Evolutionary conservation across 2,797 vertebrate genomes (phyloP).

Genomic region (Muscicapa striata): DNA sequence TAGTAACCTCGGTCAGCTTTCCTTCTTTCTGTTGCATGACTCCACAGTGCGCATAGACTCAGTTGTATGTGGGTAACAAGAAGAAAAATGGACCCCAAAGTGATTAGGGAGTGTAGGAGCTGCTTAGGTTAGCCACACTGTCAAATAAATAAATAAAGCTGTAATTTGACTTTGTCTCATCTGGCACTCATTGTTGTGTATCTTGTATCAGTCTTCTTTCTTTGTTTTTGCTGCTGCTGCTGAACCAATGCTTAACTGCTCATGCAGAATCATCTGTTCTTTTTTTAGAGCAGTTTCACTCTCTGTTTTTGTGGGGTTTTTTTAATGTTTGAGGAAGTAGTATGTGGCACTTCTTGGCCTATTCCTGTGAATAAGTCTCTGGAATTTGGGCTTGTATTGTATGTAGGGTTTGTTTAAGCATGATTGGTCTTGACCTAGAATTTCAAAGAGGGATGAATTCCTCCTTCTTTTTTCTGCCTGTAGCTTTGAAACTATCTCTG

Average conservation of each 20-base stretch:
- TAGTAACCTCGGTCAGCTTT: neutral
- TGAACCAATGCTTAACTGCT: conserved; percentile 1
- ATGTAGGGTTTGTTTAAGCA: neutral
- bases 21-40: neutral
- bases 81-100: neutral
- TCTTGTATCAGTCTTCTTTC: neutral
- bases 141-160: neutral
- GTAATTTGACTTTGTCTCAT: neutral
- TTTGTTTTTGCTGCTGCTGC: neutral
- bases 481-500: neutral
- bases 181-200: neutral
- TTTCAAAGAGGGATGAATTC: neutral
- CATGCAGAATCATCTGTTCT: neutral
- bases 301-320: neutral
- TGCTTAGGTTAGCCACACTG: neutral
- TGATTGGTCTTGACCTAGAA: neutral
- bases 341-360: neutral
- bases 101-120: neutral
- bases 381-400: neutral
- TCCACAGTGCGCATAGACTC: neutral
- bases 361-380: neutral
- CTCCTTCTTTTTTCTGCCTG: neutral
- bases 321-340: neutral
- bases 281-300: conserved; percentile 6
- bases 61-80: neutral